Base-by-base conservation (phyloP, 1,140 invertebrate genomes). In the Trichonephila clavipes region DNA sequence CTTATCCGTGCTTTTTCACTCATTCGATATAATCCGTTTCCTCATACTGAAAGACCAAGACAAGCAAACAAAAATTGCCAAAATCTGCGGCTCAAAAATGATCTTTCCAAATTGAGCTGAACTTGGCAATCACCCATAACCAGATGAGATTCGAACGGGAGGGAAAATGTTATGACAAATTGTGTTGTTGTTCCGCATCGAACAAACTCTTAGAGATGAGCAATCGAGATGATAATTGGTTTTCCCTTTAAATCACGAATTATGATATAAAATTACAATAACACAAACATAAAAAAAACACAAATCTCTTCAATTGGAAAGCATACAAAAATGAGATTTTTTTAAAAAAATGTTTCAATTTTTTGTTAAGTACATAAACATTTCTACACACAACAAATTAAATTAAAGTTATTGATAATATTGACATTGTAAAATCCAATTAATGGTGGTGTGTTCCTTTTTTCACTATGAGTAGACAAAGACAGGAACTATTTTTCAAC, bases 401-500 rank as follows among this genome's bases (percentile, higher is more conserved):
- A 77, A 58, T 28, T 21, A 61, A 16, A 85, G 10, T 72, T n/a
- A 19, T 44, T 61, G 40, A 61, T 51, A 34, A 83, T 40, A 40
- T 21, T 66, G 51, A 40, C 62, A 85, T 83, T 28, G 72, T 86
- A 34, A 72, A 86, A 59, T 72, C 18, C 44, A 59, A 77, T 90
- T 28, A 87, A 51, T 72, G 51, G 81, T 82, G n/a, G 34, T 59
- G 19, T 72, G 81, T 83, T 83, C 44, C 34, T 24, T 34, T 24
- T 64, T 64, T 59, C 72, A 28, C 18, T 87, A 86, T 59, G 58
- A 92, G 58, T 92, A 87, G 62, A 87, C 82, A 87, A 92, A 85
- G 82, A 87, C 91, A 87, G 91, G 91, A 87, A 92, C 91, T 92
- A 87, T 87, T 86, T 81, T 66, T 92, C 61, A 44, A 72, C 64